Evolutionary conservation across 2,797 vertebrate species (phyloP), one percentile per base, ranked within the genome.

Genomic region (Sternotherus odoratus): DNA sequence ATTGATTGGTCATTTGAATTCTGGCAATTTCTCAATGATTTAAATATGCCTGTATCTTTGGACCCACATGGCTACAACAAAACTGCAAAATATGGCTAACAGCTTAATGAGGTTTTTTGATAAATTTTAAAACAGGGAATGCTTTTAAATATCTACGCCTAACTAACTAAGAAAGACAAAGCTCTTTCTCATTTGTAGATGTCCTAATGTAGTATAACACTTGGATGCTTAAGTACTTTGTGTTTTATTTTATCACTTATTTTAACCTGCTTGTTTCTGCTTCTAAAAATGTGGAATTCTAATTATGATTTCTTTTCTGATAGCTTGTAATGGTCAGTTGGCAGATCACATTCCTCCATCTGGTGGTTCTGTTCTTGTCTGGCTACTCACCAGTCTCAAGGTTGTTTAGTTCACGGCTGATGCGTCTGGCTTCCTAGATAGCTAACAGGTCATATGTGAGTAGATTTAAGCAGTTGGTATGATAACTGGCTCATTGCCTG

Each of bases 21-120:
- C 79, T 94, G 79, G 43, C 48, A 94, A 90, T 81, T 90, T 90
- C 11, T 81, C 72, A 77, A 48, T 89, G 56, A 93, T 90, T 92
- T 91, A 93, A 94, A 93, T 86, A 91, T 7, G 1, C 12, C 54
- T 85, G 36, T 66, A 66, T 66, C 17, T 5, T 36, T 33, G 33
- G 16, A 66, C 9, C 33, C 19, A n/a, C 60, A n/a, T 21, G 9
- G n/a, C n/a, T 66, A 36, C n/a, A 36, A 36, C 60, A 66, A 36
- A 63, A 66, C 60, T 66, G 17, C 17, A 36, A 66, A 66, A 36
- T 66, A 21, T 36, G 9, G 60, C 21, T 66, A 66, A n/a, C 60
- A n/a, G 60, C 4, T 66, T 17, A 66, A 36, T 19, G 36, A 21
- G 8, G 1, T 19, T 57, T 66, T 66, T 36, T 21, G 15, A 66